Conservation (phyloP, 2,113 vertebrate genomes). For the Centropus unirufus region DNA sequence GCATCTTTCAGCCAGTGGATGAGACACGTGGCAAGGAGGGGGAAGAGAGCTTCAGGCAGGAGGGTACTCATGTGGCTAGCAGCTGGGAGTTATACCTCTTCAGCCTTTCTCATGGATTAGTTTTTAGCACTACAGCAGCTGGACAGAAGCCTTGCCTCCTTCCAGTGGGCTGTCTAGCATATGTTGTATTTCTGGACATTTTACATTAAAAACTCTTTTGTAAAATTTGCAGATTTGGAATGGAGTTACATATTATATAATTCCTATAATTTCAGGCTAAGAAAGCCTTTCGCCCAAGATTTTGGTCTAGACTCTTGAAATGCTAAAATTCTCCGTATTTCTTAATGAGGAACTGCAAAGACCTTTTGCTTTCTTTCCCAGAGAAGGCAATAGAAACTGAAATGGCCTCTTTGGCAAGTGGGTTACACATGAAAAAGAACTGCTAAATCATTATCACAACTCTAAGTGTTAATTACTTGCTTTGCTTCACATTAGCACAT, state of each 20-base stretch:
- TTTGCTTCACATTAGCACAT: neutral
- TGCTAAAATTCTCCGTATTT: neutral
- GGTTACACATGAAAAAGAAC: neutral
- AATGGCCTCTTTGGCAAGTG: neutral
- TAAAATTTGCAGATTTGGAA: neutral
- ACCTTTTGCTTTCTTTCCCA: neutral
- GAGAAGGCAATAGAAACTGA: neutral
- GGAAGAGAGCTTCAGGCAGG: too few species aligned
- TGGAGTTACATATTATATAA: too few species aligned
- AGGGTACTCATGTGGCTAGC: neutral
- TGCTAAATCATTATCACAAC: neutral
- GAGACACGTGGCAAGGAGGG: rapidly evolving
- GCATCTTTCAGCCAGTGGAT: neutral
- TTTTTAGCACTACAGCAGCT: neutral
- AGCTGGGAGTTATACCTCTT: neutral
- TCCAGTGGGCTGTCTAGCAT: neutral
- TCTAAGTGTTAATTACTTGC: constrained; percentile 18
- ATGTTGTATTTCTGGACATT: neutral
- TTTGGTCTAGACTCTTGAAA: neutral
- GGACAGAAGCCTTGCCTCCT: neutral
- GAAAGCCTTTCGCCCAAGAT: neutral
- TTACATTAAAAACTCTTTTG: neutral
- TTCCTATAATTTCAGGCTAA: neutral
- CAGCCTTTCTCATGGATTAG: neutral
- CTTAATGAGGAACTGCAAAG: neutral